Evolutionary conservation across 2,113 vertebrate genomes (phyloP), one percentile per base, ranked within the genome.

Genomic region (Choloepus hoffmanni): DNA sequence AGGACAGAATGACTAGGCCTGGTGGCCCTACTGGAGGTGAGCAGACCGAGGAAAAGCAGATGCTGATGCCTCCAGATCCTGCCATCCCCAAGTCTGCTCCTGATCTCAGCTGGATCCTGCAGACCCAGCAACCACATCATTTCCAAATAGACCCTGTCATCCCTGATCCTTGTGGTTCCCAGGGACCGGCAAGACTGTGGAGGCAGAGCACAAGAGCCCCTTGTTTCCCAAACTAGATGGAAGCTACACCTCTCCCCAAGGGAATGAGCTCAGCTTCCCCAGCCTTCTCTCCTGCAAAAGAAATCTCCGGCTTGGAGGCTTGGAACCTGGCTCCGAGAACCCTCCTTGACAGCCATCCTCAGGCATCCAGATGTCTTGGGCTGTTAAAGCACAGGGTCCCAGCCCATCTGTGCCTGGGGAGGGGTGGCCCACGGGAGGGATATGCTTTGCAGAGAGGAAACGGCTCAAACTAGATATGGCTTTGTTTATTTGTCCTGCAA

Each of bases 401-500:
- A 92, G 62, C 79, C 63, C 60, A 8, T 9, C 58, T 83, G 78
- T 72, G 92, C 86, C 76, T 7, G 19, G 21, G 60, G 48, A 48
- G 67, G 53, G 12, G 10, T 19, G 67, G 11, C 45, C 76, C 28
- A 9, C 14, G 15, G 81, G 70, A 81, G 77, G 30, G 45, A 30
- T 24, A 53, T 40, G 55, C 53, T 86, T 21, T 40, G 65, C 63
- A 50, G 90, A 92, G 45, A 95, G 96, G 96, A 98, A 97, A 73
- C 94, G 95, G 85, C 74, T 89, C 89, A 65, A 85, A 90, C 48
- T 87, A 95, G 96, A 96, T 90, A 88, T 3, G 9, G 8, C 90
- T 85, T 91, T 92, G 94, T 96, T 97, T 92, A 55, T 90, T 97
- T 96, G 92, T 78, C 68, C 70, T 55, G 40, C n/a, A 58, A 90